Evolutionary conservation across 2,888 invertebrate genomes (phyloP), one percentile per base, ranked within the genome.

Genomic region (Cartodere bifasciata): DNA sequence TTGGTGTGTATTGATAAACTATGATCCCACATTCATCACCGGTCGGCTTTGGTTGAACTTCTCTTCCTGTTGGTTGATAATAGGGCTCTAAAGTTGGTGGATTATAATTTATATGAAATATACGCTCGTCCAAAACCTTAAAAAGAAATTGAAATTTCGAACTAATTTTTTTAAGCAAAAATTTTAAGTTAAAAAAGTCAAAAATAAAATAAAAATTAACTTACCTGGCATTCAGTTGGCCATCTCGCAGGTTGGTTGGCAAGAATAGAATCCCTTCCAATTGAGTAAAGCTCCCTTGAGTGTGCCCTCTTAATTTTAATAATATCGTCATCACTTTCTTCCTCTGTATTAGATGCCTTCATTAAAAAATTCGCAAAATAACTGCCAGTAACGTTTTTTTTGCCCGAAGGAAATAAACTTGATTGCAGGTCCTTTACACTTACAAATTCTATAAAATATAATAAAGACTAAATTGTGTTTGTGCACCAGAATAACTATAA

Each of bases 221-320:
- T 62, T 56, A 85, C 86, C 70, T 87, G 85, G 61, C 87, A 87
- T 65, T 87, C 87, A 24, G 83, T 76, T 12, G 87, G 87, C 86
- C 86, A 87, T 56, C 86, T 67, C 34, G 85, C 75, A 47, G 81
- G 77, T 64, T 85, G 85, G 48, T 77, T 75, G 30, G 78, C 71
- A 33, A 55, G 54, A 32, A 46, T 46, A 13, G 42, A 44, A 17
- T 58, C 57, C 28, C 48, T 50, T 16, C 41, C 47, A 13, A 48
- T 40, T 3, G 48, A 40, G 58, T 78, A 81, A 35, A 79, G 63
- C 52, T 82, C 81, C 42, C 77, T 64, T 10, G 79, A 75, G 4
- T 27, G 27, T 9, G 49, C 78, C 2, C 24, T 11, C 13, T 26
- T 28, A 4, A 16, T 16, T 5, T 25, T 15, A 4, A 29, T 17